Percentiles rank a stretch among this genome's conserved stretches.
These are phyloP conservation scores for Callipepla californica DNA, from an alignment of 2,113 vertebrate genomes.

Conservation along the genomic window DNA sequence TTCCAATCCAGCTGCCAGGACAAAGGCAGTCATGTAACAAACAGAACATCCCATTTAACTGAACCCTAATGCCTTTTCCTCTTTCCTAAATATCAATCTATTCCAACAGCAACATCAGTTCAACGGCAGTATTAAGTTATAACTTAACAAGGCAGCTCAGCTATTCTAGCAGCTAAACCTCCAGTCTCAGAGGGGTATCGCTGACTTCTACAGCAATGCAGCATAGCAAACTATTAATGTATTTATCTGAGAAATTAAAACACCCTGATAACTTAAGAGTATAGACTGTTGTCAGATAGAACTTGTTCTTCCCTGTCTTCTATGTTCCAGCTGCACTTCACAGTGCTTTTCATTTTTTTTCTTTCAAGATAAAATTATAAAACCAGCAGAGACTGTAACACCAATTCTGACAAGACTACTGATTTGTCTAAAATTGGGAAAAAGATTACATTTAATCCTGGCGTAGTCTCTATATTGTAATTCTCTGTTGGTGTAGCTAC, in stretches of 20 bases:
- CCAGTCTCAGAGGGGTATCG: background rate
- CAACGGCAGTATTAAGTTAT: background rate
- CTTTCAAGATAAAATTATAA: background rate
- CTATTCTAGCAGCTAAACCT: background rate
- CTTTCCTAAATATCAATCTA: background rate
- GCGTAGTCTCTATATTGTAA: background rate
- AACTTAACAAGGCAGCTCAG: background rate
- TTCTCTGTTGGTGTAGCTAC: background rate
- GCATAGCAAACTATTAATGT: background rate
- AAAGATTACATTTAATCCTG: background rate
- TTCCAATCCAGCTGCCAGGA: background rate
- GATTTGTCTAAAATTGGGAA: background rate
- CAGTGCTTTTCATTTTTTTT: background rate
- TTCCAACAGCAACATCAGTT: accelerated
- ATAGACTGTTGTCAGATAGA: background rate
- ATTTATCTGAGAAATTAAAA: background rate
- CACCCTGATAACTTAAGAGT: background rate
- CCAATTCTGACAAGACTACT: background rate
- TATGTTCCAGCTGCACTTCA: background rate
- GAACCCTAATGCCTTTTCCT: background rate
- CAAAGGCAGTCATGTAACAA: background rate
- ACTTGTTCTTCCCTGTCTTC: background rate
- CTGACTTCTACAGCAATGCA: background rate
- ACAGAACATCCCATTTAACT: background rate
- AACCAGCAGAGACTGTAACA: background rate